Evolutionary conservation across 1,140 invertebrate genomes (phyloP).

Genomic region (Orussus abietinus): DNA sequence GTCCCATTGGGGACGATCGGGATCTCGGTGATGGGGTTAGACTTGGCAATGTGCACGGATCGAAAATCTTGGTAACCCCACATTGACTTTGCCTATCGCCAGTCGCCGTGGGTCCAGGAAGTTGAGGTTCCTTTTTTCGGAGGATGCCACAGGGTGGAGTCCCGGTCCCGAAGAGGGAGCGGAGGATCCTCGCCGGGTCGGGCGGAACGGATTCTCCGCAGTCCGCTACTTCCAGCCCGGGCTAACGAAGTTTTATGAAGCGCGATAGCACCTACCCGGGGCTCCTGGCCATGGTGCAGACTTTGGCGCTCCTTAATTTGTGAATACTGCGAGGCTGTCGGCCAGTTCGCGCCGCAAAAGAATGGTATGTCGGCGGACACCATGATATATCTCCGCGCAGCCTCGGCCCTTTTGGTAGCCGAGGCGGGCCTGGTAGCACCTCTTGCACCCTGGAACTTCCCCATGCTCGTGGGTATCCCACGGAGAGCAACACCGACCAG

Average conservation of each 20-base stretch:
- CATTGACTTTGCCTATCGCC: too few relatives aligned
- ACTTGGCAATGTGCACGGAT: too few relatives aligned
- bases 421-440: conserved; percentile 9
- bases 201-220: too few relatives aligned
- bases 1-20: too few relatives aligned
- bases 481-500: too few relatives aligned
- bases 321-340: conserved; percentile 29
- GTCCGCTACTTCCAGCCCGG: conserved; percentile 29
- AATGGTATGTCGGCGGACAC: conserved; percentile 48
- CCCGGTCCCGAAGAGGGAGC: too few relatives aligned
- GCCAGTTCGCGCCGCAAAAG: conserved; percentile 36
- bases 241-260: conserved; percentile 53
- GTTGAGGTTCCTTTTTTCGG: too few relatives aligned
- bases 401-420: conserved; percentile 29
- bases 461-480: conserved; percentile 13
- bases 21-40: too few relatives aligned
- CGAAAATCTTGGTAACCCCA: too few relatives aligned
- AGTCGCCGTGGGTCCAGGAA: too few relatives aligned
- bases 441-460: conserved; percentile 1
- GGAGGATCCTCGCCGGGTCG: too few relatives aligned
- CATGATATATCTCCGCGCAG: conserved; percentile 46
- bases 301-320: conserved; percentile 53
- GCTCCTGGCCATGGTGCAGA: conserved; percentile 28
- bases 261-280: conserved; percentile 36
- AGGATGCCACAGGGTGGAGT: too few relatives aligned